Evolutionary conservation across 2,888 invertebrate species (phyloP).

Genomic region (Platerodrilus igneus): DNA sequence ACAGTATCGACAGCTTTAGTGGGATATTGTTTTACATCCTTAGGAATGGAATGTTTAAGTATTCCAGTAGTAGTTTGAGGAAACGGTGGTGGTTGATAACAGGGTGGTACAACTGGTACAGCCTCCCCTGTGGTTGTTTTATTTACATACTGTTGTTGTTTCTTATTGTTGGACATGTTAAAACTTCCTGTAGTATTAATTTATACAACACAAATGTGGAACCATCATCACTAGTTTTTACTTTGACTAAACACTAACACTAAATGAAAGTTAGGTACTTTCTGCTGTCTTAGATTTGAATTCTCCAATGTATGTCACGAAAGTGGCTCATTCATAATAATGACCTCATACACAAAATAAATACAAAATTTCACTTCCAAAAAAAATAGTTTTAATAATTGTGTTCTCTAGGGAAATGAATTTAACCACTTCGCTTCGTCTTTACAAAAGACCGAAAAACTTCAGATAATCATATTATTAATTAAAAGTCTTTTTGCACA

Average conservation of each 20-base stretch:
- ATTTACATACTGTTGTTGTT: slow-evolving; percentile 42
- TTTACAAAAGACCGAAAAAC: no score
- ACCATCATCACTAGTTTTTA: no score
- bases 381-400: no score
- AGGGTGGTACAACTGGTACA: slow-evolving; percentile 57
- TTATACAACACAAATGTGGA: no score
- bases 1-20: slow-evolving; percentile 33
- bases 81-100: slow-evolving; percentile 73
- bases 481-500: no score
- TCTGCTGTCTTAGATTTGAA: slow-evolving; percentile 40
- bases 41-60: slow-evolving; percentile 56
- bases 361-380: slow-evolving; percentile 16
- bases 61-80: slow-evolving; percentile 60
- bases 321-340: slow-evolving; percentile 30
- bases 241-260: no score
- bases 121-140: slow-evolving; percentile 36
- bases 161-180: slow-evolving; percentile 50
- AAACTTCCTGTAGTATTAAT: slow-evolving; percentile 6
- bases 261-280: slow-evolving; percentile 28
- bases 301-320: slow-evolving; percentile 46
- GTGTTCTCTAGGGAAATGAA: no score
- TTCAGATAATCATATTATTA: no score
- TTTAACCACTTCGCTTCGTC: no score
- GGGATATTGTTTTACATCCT: slow-evolving; percentile 43
- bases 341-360: slow-evolving; percentile 15